These are phyloP conservation scores for Agrilus cyanescens DNA, from an alignment of 2,888 invertebrate genomes.

Conservation along the genomic window DNA sequence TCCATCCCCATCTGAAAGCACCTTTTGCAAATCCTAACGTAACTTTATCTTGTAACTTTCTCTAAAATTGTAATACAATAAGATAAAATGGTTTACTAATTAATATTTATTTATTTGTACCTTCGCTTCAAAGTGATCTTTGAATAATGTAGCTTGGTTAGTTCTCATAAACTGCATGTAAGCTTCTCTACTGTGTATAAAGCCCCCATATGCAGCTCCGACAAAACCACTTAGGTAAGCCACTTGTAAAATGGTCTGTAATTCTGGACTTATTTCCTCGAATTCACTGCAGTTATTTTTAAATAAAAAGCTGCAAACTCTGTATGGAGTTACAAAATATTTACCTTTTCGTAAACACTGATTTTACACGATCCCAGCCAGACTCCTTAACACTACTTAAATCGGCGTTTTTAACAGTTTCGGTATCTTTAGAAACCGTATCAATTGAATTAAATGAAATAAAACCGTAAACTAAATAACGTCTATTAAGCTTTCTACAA, in stretches of 20 bases:
- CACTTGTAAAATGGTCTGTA: slow-evolving; percentile 48
- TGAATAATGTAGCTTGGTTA: slow-evolving; percentile 61
- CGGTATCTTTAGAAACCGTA: slow-evolving; percentile 9
- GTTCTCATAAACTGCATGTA: slow-evolving; percentile 58
- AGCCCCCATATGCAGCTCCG: slow-evolving; percentile 56
- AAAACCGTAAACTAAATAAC: background rate
- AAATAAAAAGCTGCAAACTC: background rate
- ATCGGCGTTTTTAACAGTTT: slow-evolving; percentile 9
- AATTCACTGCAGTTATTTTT: slow-evolving; percentile 45
- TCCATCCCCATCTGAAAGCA: slow-evolving; percentile 58
- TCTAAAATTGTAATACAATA: slow-evolving; percentile 36
- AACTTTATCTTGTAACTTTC: slow-evolving; percentile 57
- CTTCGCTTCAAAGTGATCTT: slow-evolving; percentile 55
- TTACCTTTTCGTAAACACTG: slow-evolving; percentile 11
- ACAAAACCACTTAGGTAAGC: slow-evolving; percentile 45
- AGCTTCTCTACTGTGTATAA: slow-evolving; percentile 44
- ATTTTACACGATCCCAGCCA: slow-evolving; percentile 11
- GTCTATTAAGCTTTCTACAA: background rate
- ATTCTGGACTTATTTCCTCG: slow-evolving; percentile 49
- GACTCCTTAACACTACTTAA: slow-evolving; percentile 7
- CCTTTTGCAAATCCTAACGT: slow-evolving; percentile 59
- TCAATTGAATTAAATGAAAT: slow-evolving; percentile 2
- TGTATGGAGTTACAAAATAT: too few species aligned
- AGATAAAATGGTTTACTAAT: slow-evolving; percentile 3
- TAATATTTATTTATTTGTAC: slow-evolving; percentile 40